These are phyloP conservation scores for Empis stercorea DNA, from an alignment of 2,888 invertebrate species.

Conservation along the genomic window DNA sequence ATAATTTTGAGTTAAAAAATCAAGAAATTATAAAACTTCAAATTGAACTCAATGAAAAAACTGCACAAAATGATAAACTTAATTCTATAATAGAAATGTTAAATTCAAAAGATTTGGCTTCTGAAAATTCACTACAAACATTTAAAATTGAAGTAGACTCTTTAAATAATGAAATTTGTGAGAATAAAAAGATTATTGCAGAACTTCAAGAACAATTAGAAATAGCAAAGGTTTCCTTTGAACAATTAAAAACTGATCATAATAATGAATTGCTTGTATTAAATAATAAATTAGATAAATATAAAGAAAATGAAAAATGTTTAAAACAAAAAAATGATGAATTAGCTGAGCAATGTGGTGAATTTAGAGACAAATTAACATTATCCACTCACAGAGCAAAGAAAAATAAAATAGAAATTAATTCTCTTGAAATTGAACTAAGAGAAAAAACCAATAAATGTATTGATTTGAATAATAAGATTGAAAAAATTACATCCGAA, in stretches of 20 bases:
- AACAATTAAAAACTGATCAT: not conserved
- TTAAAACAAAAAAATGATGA: slow-evolving; percentile 2
- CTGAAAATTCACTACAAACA: slow-evolving; percentile 3
- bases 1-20: too few species aligned
- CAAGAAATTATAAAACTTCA: slow-evolving; percentile 2
- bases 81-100: slow-evolving; percentile 4
- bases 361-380: not conserved
- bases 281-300: not conserved
- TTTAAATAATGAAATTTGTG: slow-evolving; percentile 1
- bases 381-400: too few species aligned
- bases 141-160: slow-evolving; percentile 5
- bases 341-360: not conserved
- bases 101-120: not conserved
- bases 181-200: slow-evolving; percentile 6
- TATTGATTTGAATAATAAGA: not conserved
- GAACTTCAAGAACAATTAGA: slow-evolving; percentile 1
- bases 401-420: too few species aligned
- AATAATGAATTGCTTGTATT: not conserved
- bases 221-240: too few species aligned
- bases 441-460: not conserved
- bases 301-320: not conserved
- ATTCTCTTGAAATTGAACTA: not conserved
- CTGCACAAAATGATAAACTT: slow-evolving; percentile 5
- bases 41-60: not conserved
- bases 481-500: not conserved